Percentiles rank a stretch among this genome's conserved stretches.
Conservation (phyloP, 2,797 vertebrate genomes). For the Eulemur coronatus region DNA sequence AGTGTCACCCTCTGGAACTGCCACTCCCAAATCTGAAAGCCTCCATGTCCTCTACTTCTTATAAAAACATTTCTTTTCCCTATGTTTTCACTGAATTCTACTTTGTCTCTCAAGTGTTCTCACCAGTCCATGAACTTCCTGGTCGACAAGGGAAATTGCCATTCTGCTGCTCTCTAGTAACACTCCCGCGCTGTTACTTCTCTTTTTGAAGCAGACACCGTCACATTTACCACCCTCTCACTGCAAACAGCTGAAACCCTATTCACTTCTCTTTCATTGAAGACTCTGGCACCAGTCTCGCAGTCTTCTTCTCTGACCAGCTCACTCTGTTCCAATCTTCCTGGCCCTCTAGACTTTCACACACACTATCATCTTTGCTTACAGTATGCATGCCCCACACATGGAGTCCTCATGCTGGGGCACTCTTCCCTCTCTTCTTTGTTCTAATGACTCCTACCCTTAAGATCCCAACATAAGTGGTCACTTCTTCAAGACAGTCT, state of each 20-base stretch:
- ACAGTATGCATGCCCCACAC: accelerated
- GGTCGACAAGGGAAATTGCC: background rate
- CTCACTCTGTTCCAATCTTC: background rate
- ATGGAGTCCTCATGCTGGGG: background rate
- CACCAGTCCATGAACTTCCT: background rate
- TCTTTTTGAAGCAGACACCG: background rate
- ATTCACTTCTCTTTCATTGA: background rate
- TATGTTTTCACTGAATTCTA: background rate
- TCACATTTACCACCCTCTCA: background rate
- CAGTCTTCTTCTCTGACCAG: background rate
- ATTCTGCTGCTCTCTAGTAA: background rate
- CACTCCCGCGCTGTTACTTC: background rate
- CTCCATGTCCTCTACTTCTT: background rate
- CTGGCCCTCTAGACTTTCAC: background rate
- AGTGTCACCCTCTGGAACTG: background rate
- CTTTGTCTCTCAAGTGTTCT: background rate
- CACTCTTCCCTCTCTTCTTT: background rate
- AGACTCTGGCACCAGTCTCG: background rate
- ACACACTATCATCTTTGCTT: background rate
- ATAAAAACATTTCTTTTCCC: background rate
- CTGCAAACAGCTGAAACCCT: background rate
- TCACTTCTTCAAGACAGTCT: background rate
- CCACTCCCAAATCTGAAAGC: background rate
- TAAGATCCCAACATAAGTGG: background rate
- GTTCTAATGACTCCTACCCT: background rate